phyloP scores from a whole-genome alignment of 92 coral and sea anemone species.

The Zoanthus gigantus region DNA sequence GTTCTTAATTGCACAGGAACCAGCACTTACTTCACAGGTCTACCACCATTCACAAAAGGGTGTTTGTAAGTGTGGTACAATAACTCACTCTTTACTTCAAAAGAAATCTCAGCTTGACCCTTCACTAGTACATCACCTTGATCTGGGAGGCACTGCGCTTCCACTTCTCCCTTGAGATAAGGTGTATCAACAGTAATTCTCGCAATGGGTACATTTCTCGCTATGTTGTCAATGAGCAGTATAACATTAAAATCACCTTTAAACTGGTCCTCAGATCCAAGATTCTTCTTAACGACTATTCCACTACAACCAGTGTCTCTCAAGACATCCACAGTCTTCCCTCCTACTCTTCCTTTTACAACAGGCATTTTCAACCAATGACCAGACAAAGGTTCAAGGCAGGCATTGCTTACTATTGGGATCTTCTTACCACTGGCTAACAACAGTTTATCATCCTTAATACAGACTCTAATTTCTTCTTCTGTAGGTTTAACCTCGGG shows the following conservation, averaged over 20 bases:
- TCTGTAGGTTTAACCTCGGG: not conserved
- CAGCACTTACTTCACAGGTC: conserved; percentile 46
- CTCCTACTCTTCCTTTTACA: conserved; percentile 50
- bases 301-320: conserved; percentile 80
- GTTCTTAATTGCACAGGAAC: conserved; percentile 41
- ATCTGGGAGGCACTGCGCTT: conserved; percentile 62
- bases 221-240: conserved; percentile 67
- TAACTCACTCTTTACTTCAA: conserved; percentile 39
- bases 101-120: conserved; percentile 43
- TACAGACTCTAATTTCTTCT: conserved; percentile 14
- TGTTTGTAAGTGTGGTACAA: conserved; percentile 45
- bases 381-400: not conserved
- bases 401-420: not conserved
- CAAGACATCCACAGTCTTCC: conserved; percentile 38
- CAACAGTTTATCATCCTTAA: conserved; percentile 9
- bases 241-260: conserved; percentile 52
- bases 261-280: conserved; percentile 55
- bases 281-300: conserved; percentile 57
- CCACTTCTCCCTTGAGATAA: conserved; percentile 60
- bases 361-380: conserved; percentile 31
- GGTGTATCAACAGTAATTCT: conserved; percentile 58
- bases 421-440: conserved; percentile 25
- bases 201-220: conserved; percentile 66
- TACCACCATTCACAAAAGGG: conserved; percentile 47
- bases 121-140: not conserved